phyloP scores from a whole-genome alignment of 1,140 invertebrate genomes.

The Xylocopa sonorina region DNA sequence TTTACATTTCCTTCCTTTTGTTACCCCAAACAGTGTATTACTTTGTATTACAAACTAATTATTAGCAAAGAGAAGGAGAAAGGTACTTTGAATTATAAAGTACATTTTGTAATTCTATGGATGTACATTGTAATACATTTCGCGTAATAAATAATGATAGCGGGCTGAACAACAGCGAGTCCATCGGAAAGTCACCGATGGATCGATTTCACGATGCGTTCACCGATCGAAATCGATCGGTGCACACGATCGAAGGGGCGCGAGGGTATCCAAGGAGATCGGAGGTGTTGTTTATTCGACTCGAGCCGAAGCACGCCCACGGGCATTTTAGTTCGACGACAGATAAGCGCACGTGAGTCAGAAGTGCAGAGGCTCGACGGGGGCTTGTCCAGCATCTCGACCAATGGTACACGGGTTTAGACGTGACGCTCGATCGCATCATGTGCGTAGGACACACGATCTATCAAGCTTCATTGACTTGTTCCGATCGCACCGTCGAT shows the following conservation, averaged over 20 bases:
- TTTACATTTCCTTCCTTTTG: neutral
- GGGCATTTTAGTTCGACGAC: constrained; percentile 33
- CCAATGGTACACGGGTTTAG: constrained; percentile 46
- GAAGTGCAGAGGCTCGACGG: constrained; percentile 56
- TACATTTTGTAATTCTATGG: no score
- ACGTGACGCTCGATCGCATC: constrained; percentile 50
- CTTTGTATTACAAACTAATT: no score
- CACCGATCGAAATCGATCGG: neutral
- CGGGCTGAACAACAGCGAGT: no score
- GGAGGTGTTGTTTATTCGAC: neutral
- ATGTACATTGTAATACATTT: no score
- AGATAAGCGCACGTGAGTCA: constrained; percentile 55
- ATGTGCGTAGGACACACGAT: constrained; percentile 21
- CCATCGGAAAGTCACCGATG: neutral
- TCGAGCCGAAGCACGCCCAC: constrained; percentile 8
- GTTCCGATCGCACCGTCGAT: constrained; percentile 16
- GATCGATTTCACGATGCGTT: no score
- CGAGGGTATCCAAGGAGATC: neutral
- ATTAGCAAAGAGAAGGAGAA: no score
- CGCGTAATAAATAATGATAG: no score
- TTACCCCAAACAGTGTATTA: neutral
- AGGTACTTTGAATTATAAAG: no score
- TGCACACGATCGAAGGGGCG: neutral
- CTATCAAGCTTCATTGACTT: constrained; percentile 21
- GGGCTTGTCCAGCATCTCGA: constrained; percentile 51